Base-by-base conservation (phyloP, 2,888 invertebrate species). In the Caenorhabditis angaria region DNA sequence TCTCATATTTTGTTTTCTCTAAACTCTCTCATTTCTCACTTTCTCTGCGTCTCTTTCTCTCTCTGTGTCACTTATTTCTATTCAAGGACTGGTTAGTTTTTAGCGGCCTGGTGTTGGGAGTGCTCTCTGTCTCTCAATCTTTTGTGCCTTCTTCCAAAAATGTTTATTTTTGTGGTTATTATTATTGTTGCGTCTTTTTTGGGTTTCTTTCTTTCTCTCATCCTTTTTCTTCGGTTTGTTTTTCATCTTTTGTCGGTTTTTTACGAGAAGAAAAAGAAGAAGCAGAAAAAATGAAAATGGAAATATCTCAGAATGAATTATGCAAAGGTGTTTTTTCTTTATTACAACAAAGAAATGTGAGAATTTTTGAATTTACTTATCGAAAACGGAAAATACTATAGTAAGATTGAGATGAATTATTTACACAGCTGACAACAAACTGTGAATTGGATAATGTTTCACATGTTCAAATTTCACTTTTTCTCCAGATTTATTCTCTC, bases 81-180 rank as follows among this genome's bases (percentile, higher is more conserved):
- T 41, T 41, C 41, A 41, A 41, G 41, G 41, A 41, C 41, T 41
- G 41, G 41, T 41, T 41, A 41, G 41, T 41, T 41, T 41, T 41
- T 41, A 41, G 41, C 41, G 41, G 41, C 41, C n/a, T 41, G 41
- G 41, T 41, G 41, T 41, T 41, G 41, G 41, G 41, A 18, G 41
- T 18, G 10, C 41, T 41, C 41, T 18, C 14, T 12, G 12, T 32
- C 32, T 12, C 14, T 18, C 8, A 6, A 12, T 14, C 41, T 14
- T 41, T 41, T 41, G 41, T 41, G 41, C 41, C 18, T 41, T 41
- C 41, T 41, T 41, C 41, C 41, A 41, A 41, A 41, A 41, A 41
- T 41, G 41, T 41, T 41, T 41, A 14, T 41, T 41, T 18, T 41
- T 41, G 10, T 14, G 10, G 18, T 41, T 41, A 41, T 41, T 41